Conservation (phyloP, 2,113 vertebrate genomes). For the Cygnus buccinator region DNA sequence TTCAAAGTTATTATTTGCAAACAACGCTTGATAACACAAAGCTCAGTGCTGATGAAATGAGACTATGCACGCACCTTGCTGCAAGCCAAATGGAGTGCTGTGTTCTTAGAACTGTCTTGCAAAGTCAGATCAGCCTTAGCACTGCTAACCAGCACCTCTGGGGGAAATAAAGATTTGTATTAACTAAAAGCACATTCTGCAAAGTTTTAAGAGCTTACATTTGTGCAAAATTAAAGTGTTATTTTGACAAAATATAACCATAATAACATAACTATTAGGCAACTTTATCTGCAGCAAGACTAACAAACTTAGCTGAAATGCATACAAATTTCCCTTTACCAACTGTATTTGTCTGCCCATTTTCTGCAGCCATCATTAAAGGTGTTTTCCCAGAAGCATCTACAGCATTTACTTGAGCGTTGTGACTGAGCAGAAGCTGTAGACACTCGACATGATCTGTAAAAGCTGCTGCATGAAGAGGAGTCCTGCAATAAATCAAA, state of each 20-base stretch:
- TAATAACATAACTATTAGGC: neutral
- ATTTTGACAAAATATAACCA: neutral
- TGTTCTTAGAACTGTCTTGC: slow-evolving; percentile 95
- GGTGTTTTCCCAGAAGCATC: slow-evolving; percentile 93
- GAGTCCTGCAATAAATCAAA: slow-evolving; percentile 81
- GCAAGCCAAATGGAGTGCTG: slow-evolving; percentile 97
- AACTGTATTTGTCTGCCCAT: slow-evolving; percentile 95
- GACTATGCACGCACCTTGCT: slow-evolving; percentile 86
- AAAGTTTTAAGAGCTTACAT: slow-evolving; percentile 13
- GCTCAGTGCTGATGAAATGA: neutral
- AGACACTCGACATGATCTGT: slow-evolving; percentile 98
- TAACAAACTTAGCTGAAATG: neutral
- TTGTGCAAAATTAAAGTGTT: slow-evolving; percentile 13
- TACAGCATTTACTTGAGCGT: slow-evolving; percentile 90
- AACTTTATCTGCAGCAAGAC: neutral
- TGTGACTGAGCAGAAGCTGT: slow-evolving; percentile 95
- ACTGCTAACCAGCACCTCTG: slow-evolving; percentile 98
- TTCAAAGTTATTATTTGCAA: neutral
- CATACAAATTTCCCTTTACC: slow-evolving; percentile 80
- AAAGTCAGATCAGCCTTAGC: slow-evolving; percentile 97
- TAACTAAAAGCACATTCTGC: slow-evolving; percentile 43
- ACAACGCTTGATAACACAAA: neutral
- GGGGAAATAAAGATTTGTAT: slow-evolving; percentile 50
- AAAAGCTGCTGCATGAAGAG: slow-evolving; percentile 96
- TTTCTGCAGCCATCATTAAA: slow-evolving; percentile 98